These are phyloP conservation scores for Orius insidiosus DNA, from an alignment of 1,140 invertebrate genomes.

Conservation along the genomic window DNA sequence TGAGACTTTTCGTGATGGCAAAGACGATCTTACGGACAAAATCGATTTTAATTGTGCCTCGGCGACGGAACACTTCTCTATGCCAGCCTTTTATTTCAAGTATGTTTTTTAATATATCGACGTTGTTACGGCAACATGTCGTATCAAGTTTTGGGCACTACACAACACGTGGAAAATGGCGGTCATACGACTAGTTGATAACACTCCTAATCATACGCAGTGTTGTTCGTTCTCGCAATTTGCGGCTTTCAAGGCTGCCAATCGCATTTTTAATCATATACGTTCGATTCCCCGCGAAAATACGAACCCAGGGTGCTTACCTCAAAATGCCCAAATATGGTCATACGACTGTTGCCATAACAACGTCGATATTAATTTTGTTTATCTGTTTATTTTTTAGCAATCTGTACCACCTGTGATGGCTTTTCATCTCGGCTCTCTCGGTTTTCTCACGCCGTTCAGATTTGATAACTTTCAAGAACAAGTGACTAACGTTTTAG, in stretches of 20 bases:
- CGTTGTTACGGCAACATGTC: too few species aligned
- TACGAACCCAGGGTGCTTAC: too few species aligned
- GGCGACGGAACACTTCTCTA: constrained; percentile 94
- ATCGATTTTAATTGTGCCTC: constrained; percentile 92
- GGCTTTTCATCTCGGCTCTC: constrained; percentile 93
- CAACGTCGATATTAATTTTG: constrained; percentile 3
- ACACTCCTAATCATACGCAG: too few species aligned
- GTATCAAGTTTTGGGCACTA: too few species aligned
- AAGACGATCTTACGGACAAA: constrained; percentile 75
- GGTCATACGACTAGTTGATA: too few species aligned
- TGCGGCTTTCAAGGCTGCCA: too few species aligned
- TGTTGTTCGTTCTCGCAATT: too few species aligned
- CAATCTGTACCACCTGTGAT: constrained; percentile 93
- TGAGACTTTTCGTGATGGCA: constrained; percentile 81
- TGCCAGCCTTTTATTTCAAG: constrained; percentile 78
- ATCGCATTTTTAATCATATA: too few species aligned
- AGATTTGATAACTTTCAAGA: constrained; percentile 89
- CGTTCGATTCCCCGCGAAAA: too few species aligned
- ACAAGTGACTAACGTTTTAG: constrained; percentile 76
- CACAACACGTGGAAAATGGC: too few species aligned
- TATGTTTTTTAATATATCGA: constrained; percentile 22
- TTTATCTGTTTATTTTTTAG: constrained; percentile 32
- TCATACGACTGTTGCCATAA: background rate
- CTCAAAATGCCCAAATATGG: too few species aligned
- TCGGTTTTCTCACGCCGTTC: constrained; percentile 91